phyloP scores from a whole-genome alignment of 2,888 invertebrate genomes.

The Leptinotarsa peninsularis region DNA sequence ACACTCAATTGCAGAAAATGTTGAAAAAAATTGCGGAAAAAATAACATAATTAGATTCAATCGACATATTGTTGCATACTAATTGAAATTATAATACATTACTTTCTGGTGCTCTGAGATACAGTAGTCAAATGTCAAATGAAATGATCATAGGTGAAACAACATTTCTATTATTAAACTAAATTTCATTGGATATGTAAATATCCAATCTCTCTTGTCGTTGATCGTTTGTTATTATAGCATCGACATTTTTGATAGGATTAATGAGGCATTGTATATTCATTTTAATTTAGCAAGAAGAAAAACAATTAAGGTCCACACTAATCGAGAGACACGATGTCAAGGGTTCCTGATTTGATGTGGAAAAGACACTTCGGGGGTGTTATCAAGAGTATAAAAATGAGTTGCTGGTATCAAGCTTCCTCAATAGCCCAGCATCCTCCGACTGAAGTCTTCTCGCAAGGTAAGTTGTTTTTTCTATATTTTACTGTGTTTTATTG shows the following conservation, averaged over 20 bases:
- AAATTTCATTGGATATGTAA: background rate
- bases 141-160: background rate
- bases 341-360: conserved; percentile 32
- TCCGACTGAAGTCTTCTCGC: background rate
- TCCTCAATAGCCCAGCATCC: conserved; percentile 15
- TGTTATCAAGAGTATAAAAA: conserved; percentile 46
- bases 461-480: background rate
- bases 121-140: too few species aligned
- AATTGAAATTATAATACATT: too few species aligned
- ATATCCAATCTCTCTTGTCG: too few species aligned
- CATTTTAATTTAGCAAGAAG: conserved; percentile 7
- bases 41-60: too few species aligned
- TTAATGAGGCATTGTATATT: background rate
- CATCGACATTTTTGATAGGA: background rate
- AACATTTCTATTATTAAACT: background rate
- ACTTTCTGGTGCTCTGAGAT: too few species aligned
- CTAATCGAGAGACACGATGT: conserved; percentile 19
- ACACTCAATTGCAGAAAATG: too few species aligned
- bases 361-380: conserved; percentile 39
- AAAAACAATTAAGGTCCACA: conserved; percentile 5
- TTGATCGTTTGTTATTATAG: background rate
- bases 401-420: conserved; percentile 26
- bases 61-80: too few species aligned
- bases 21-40: too few species aligned
- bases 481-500: background rate